These are phyloP conservation scores for Saccostrea glomerata DNA, from an alignment of 1,140 invertebrate species.

Conservation along the genomic window DNA sequence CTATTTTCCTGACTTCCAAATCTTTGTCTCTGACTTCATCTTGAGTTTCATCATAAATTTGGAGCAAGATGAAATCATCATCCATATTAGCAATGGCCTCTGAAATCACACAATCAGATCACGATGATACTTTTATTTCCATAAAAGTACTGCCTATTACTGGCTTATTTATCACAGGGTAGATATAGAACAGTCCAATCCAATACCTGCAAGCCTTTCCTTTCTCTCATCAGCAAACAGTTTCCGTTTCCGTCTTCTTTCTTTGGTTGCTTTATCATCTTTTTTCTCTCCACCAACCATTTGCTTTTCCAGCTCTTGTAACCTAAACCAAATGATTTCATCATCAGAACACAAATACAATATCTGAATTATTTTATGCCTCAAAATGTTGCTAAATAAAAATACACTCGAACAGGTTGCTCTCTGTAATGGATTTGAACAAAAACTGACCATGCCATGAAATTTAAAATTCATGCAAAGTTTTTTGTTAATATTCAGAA, in stretches of 20 bases:
- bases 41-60: constrained; percentile 77
- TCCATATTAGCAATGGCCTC: constrained; percentile 85
- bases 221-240: constrained; percentile 85
- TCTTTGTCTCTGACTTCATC: constrained; percentile 87
- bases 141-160: background rate
- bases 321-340: constrained; percentile 74
- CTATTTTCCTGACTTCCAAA: constrained; percentile 85
- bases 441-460: no score
- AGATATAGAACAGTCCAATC: background rate
- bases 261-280: constrained; percentile 83
- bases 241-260: constrained; percentile 84
- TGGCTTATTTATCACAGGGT: background rate
- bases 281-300: constrained; percentile 90
- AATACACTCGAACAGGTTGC: no score
- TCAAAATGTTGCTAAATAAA: no score
- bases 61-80: constrained; percentile 82
- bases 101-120: constrained; percentile 59
- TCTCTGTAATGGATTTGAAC: no score
- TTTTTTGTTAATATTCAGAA: no score
- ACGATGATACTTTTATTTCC: background rate
- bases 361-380: no score
- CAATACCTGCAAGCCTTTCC: constrained; percentile 80
- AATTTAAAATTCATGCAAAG: background rate
- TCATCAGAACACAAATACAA: background rate
- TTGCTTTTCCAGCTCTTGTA: constrained; percentile 86